Evolutionary conservation across 1,140 invertebrate genomes (phyloP).

Genomic region (Drosophila dunni): DNA sequence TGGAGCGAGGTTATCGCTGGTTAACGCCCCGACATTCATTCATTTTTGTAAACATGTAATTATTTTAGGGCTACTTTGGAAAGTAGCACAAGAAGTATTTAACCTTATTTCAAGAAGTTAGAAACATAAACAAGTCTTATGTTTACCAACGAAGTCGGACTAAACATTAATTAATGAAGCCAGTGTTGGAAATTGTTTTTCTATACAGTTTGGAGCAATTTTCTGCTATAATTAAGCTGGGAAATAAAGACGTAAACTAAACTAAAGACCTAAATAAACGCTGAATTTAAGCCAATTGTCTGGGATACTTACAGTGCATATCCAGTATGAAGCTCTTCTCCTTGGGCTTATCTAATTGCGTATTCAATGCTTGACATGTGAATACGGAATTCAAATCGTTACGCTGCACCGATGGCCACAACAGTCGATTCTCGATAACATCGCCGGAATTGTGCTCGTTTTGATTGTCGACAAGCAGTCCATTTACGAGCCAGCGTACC

Average conservation of each 20-base stretch:
- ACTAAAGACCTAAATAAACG: no score
- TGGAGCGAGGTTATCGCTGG: slow-evolving; percentile 36
- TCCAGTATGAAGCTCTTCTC: slow-evolving; percentile 91
- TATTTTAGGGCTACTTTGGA: slow-evolving; percentile 60
- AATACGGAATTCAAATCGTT: slow-evolving; percentile 93
- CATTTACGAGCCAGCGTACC: slow-evolving; percentile 91
- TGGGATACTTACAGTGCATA: slow-evolving; percentile 91
- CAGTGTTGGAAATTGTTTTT: neutral
- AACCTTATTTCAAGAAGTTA: neutral
- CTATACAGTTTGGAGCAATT: no score
- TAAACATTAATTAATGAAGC: neutral
- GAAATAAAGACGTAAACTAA: no score
- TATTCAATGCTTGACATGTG: slow-evolving; percentile 94
- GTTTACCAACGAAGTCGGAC: neutral
- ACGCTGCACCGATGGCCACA: slow-evolving; percentile 89
- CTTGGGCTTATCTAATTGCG: slow-evolving; percentile 90
- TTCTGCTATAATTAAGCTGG: no score
- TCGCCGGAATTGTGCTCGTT: slow-evolving; percentile 92
- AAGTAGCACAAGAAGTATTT: slow-evolving; percentile 27
- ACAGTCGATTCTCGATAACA: slow-evolving; percentile 93
- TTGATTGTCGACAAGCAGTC: slow-evolving; percentile 90
- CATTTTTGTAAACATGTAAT: slow-evolving; percentile 65
- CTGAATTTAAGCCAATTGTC: neutral
- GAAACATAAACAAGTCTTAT: neutral
- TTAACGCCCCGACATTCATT: slow-evolving; percentile 41